Base-by-base conservation (phyloP, 2,113 vertebrate genomes). In the Notothenia coriiceps region DNA sequence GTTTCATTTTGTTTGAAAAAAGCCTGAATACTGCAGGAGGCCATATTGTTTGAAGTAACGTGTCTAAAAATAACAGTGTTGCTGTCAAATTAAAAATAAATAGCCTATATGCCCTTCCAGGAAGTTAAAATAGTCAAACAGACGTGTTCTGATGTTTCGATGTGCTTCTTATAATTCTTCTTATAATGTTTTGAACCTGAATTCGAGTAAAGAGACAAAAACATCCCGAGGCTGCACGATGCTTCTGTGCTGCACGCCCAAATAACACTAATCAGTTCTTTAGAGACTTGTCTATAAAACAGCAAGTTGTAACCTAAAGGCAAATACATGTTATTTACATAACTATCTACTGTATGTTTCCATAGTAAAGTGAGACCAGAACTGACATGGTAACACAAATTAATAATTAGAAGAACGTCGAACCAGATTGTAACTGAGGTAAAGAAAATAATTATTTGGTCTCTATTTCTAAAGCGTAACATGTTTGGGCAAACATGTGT, bases 41-140 rank as follows among this genome's bases (percentile, higher is more conserved):
- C 83, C 77, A 75, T 84, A 89, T 65, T 90, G 88, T 94, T 94
- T 93, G 90, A 95, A 92, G 80, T 68, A 77, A 67, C 63, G 25
- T 35, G 43, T 77, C 90, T 93, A 94, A 95, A 95, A 95, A 95
- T 95, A 95, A 77, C 83, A 55, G 64, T 69, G 70, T 40, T 66
- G 83, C 92, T 93, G 93, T 93, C 93, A 93, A 93, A 94, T 93
- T 93, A 95, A 95, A 95, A 95, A 94, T 93, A 94, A 93, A 93
- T 86, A 22, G 22, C 22, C 22, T 22, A 87, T 29, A 40, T 75
- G 79, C 70, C 69, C 59, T 66, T 72, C 56, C 63, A 33, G 63
- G 72, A 56, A 80, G 86, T 91, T 86, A 65, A 87, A 86, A 86
- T 72, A 90, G 73, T 79, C 70, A 80, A 86, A 73, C 63, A 67